These are phyloP conservation scores for Odontamblyopus rebecca DNA, from an alignment of 2,797 vertebrate species.

Conservation along the genomic window DNA sequence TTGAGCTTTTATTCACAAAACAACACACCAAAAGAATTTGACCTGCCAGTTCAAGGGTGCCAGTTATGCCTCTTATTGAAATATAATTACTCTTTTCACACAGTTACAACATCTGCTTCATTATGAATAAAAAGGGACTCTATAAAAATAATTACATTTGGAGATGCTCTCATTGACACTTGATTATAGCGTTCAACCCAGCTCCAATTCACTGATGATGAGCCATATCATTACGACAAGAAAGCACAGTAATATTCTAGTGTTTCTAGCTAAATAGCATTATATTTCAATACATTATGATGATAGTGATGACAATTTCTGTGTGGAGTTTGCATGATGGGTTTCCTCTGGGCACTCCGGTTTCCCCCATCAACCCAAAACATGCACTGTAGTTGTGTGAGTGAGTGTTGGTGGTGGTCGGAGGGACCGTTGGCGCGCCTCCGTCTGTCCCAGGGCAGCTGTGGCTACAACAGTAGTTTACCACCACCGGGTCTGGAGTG, in stretches of 20 bases:
- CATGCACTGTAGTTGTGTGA: too few species aligned
- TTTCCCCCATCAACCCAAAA: too few species aligned
- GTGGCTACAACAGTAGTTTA: too few species aligned
- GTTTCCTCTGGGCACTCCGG: too few species aligned
- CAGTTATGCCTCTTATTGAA: constrained; percentile 86
- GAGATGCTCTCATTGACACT: constrained; percentile 79
- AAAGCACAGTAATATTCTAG: constrained; percentile 19
- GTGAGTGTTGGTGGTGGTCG: too few species aligned
- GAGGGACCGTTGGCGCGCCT: too few species aligned
- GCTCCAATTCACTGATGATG: constrained; percentile 73
- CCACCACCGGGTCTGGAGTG: too few species aligned
- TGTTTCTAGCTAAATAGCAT: too few species aligned
- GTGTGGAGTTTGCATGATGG: too few species aligned
- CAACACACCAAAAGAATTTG: constrained; percentile 50
- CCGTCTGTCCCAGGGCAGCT: too few species aligned
- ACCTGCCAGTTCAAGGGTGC: constrained; percentile 84
- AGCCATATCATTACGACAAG: constrained; percentile 57
- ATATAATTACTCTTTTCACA: constrained; percentile 87
- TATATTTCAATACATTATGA: too few species aligned
- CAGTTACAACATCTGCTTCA: constrained; percentile 86
- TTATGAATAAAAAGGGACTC: constrained; percentile 87
- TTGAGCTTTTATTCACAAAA: constrained; percentile 63
- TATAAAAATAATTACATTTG: constrained; percentile 79
- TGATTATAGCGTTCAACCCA: constrained; percentile 86
- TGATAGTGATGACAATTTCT: too few species aligned